These are phyloP conservation scores for Vireo griseus DNA, from an alignment of 2,797 vertebrate species.

Conservation along the genomic window DNA sequence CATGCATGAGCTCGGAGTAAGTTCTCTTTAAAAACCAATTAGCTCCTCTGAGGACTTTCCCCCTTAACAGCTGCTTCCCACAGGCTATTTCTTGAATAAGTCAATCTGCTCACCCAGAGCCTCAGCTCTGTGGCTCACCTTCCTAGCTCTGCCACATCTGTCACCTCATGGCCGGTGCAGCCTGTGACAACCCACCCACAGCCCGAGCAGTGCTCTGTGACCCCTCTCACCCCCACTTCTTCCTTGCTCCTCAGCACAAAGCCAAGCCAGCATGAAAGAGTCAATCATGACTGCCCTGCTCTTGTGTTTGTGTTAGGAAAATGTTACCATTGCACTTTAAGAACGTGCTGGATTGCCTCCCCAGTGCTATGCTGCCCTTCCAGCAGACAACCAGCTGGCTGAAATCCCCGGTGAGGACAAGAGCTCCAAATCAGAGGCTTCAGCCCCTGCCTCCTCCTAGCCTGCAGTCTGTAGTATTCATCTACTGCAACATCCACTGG, in stretches of 20 bases:
- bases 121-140: neutral
- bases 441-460: neutral
- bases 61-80: neutral
- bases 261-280: neutral
- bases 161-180: neutral
- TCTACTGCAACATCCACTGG: neutral
- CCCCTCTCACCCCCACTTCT: neutral
- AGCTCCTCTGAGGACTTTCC: neutral
- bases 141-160: neutral
- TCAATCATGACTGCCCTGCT: neutral
- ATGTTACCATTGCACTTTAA: neutral
- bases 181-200: neutral
- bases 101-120: neutral
- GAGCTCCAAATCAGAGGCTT: neutral
- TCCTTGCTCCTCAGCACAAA: neutral
- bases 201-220: neutral
- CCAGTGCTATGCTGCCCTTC: neutral
- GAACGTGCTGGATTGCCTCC: neutral
- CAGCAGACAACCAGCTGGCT: neutral
- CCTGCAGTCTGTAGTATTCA: neutral
- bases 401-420: neutral
- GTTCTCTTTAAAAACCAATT: neutral
- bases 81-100: neutral
- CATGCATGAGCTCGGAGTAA: neutral
- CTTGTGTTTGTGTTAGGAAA: neutral